Percentiles rank a stretch among this genome's conserved stretches.
These are phyloP conservation scores for Rattus rattus DNA, from an alignment of 2,113 vertebrate genomes.

Conservation along the genomic window DNA sequence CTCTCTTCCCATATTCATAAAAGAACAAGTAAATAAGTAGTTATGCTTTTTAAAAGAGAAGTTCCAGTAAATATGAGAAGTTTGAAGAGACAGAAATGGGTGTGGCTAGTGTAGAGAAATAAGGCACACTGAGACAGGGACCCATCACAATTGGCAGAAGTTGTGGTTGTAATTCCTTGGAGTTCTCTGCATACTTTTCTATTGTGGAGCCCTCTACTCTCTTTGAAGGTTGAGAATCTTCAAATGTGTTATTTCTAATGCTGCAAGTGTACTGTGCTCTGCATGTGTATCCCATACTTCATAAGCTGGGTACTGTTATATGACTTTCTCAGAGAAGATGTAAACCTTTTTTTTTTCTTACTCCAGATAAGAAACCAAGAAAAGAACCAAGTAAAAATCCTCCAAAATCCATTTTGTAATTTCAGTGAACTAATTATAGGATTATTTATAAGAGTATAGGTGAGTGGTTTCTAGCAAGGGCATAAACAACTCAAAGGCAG, in stretches of 20 bases:
- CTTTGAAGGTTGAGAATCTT: fast-evolving
- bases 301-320: not conserved
- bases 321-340: not conserved
- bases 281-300: not conserved
- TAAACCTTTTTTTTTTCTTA: not conserved
- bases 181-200: not conserved
- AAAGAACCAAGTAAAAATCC: not conserved
- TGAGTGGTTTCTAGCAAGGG: not conserved
- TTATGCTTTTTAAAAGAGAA: not conserved
- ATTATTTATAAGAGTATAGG: not conserved
- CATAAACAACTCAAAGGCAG: not conserved
- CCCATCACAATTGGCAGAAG: not conserved
- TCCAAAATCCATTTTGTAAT: not conserved
- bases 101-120: not conserved
- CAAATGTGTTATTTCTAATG: not conserved
- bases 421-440: no score
- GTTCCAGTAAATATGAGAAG: not conserved
- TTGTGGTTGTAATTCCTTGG: not conserved
- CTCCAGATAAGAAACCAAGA: not conserved
- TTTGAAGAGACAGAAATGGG: not conserved
- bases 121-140: not conserved
- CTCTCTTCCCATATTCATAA: not conserved
- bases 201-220: not conserved
- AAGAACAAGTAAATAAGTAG: not conserved
- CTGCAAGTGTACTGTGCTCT: not conserved